Conservation (phyloP, 2,113 vertebrate genomes). For the Myrmecophaga tridactyla region DNA sequence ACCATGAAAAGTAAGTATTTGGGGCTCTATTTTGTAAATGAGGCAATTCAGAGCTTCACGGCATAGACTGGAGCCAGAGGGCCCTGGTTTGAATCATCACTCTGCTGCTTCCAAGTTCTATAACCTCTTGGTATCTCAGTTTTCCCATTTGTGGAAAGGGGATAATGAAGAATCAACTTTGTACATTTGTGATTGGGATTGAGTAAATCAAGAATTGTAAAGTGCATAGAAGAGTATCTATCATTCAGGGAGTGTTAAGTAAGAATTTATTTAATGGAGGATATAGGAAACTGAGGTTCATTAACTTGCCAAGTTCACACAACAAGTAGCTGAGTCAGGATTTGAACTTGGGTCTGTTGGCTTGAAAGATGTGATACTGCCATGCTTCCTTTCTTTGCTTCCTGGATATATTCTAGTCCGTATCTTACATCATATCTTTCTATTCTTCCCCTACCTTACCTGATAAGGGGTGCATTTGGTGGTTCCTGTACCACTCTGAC, state of each 20-base stretch:
- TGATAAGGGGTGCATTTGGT: background rate
- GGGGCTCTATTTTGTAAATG: background rate
- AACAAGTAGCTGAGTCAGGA: background rate
- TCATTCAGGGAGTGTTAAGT: background rate
- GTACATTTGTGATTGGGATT: background rate
- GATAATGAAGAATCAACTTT: background rate
- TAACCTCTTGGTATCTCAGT: background rate
- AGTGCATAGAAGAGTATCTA: background rate
- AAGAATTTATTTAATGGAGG: background rate
- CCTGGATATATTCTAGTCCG: background rate
- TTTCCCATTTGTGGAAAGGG: background rate
- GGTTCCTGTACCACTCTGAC: background rate
- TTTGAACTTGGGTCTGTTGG: background rate
- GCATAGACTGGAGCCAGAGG: background rate
- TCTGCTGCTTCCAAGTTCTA: background rate
- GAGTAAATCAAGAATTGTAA: background rate
- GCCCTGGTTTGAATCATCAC: background rate
- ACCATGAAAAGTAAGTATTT: background rate
- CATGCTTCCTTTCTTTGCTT: background rate
- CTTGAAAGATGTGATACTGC: background rate
- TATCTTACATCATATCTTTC: background rate
- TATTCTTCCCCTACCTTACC: rapidly evolving
- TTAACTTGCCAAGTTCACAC: background rate
- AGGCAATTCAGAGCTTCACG: background rate
- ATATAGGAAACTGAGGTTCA: background rate